Conservation (phyloP, 2,888 invertebrate genomes). For the Spodoptera exigua region DNA sequence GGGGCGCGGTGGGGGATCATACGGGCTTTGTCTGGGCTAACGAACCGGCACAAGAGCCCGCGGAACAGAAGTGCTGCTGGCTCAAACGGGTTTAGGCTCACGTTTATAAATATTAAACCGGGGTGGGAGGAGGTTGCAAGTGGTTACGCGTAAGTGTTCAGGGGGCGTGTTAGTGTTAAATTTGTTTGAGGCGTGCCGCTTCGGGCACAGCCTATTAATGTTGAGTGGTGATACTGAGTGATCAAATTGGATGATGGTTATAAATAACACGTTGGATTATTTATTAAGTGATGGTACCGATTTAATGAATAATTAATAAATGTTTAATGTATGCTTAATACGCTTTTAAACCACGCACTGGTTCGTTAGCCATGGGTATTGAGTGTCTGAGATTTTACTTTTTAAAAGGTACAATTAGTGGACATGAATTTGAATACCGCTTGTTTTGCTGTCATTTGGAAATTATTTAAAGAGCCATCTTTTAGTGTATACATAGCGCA, state of each 20-base stretch:
- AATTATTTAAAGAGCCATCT: too few species aligned
- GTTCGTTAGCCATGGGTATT: too few species aligned
- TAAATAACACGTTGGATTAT: constrained; percentile 45
- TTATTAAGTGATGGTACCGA: constrained; percentile 30
- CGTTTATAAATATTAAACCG: constrained; percentile 86
- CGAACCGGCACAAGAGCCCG: constrained; percentile 86
- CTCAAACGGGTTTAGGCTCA: constrained; percentile 80
- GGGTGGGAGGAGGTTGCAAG: constrained; percentile 62
- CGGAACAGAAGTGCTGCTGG: constrained; percentile 85
- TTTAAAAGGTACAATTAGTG: too few species aligned
- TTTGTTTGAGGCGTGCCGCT: constrained; percentile 68
- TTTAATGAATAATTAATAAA: constrained; percentile 32
- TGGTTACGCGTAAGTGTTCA: constrained; percentile 80
- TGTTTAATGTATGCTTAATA: constrained; percentile 7
- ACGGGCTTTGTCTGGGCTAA: constrained; percentile 88
- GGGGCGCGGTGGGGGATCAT: constrained; percentile 77
- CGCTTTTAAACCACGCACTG: too few species aligned
- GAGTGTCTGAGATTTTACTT: too few species aligned
- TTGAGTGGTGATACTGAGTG: constrained; percentile 55
- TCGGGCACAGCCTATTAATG: constrained; percentile 59
- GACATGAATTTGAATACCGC: too few species aligned
- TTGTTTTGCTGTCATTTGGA: too few species aligned
- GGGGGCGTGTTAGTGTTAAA: constrained; percentile 71
- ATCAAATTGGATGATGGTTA: constrained; percentile 55
- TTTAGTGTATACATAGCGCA: too few species aligned